These are phyloP conservation scores for Mohoua ochrocephala DNA, from an alignment of 2,113 vertebrate species.

Conservation along the genomic window DNA sequence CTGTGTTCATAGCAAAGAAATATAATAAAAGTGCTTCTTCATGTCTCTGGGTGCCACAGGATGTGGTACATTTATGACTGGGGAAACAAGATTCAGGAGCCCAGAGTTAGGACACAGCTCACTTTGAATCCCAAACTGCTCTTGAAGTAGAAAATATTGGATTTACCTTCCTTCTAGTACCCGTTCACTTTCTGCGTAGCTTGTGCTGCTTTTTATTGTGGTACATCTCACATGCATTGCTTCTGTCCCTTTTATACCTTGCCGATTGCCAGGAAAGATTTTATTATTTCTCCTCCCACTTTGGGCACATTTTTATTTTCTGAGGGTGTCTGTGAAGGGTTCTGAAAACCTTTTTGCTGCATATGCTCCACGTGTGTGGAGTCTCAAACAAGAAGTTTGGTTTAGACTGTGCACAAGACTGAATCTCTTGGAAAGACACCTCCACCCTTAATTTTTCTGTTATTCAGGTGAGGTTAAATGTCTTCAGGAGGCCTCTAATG, in stretches of 20 bases:
- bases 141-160: neutral
- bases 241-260: neutral
- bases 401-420: neutral
- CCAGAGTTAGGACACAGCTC: neutral
- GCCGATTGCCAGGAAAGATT: neutral
- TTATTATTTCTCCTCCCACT: neutral
- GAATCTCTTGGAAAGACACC: neutral
- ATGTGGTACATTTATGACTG: neutral
- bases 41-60: neutral
- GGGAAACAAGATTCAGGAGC: neutral
- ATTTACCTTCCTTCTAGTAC: neutral
- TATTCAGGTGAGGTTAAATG: neutral
- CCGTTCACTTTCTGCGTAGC: neutral
- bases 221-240: neutral
- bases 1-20: neutral
- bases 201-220: neutral
- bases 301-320: neutral
- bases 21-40: neutral
- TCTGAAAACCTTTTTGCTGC: neutral
- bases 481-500: neutral
- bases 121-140: neutral
- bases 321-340: neutral
- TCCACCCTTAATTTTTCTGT: neutral
- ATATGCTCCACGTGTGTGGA: rapidly evolving
- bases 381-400: neutral